Base-by-base conservation (phyloP, 2,113 vertebrate species). In the Anguilla rostrata region DNA sequence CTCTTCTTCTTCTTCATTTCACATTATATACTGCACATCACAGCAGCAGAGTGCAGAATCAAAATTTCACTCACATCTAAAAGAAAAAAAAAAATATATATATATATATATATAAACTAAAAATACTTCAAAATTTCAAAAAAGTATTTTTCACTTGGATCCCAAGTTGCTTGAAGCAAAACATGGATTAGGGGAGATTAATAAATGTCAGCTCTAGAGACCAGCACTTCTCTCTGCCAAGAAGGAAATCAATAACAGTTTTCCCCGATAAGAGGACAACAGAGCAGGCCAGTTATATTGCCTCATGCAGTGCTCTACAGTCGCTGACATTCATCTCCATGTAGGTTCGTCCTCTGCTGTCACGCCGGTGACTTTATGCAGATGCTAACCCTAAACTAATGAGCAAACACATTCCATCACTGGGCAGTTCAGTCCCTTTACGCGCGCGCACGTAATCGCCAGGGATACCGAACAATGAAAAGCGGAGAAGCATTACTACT, bases 171-270 rank as follows among this genome's bases (percentile, higher is more conserved):
- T 75, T 75, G 71, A 75, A 75, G 71, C 71, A 75, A 75, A 75
- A 75, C 71, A 75, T 75, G 71, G 71, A 75, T 75, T 75, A 75
- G 71, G n/a, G 71, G 71, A 75, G 71, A 75, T 75, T 75, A 75
- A 75, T 75, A 75, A 75, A 75, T 75, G 71, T 12, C 71, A 75
- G 71, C 71, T 75, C 71, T 75, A 1, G 71, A 75, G n/a, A 75
- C 71, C 9, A 75, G n/a, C n/a, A 75, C 71, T 75, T 75, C n/a
- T 66, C 9, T 75, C 71, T 75, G 71, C 71, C 71, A 75, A 75
- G 71, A 34, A 34, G 71, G 71, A 75, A 75, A 75, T 75, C 71
- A 75, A 75, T 75, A 75, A 75, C 26, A 75, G 71, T 34, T 75
- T 12, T 29, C 11, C 12, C 71, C 34, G 71, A 75, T 75, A 75